Base-by-base conservation (phyloP, 2,113 vertebrate genomes). In the Pseudorasbora parva region DNA sequence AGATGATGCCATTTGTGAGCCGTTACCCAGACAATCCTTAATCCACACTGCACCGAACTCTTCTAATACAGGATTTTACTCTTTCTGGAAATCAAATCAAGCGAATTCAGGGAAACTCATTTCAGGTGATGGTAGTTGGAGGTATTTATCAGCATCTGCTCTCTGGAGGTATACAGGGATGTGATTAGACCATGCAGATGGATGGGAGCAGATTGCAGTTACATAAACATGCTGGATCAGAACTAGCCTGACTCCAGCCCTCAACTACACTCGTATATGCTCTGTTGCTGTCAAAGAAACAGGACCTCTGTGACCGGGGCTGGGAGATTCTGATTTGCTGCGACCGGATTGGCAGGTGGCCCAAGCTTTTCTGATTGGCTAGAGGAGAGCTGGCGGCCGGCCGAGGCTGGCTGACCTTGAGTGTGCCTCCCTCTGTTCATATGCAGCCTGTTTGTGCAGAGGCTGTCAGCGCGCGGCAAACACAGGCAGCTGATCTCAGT, bases 271-370 rank as follows among this genome's bases (percentile, higher is more conserved):
- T 30, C 84, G 54, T 86, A 6, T 47, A 56, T 85, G 83, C 87
- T 6, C 88, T 85, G 19, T 84, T 88, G 84, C 87, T 85, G 8
- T 86, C 83, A 51, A 85, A 89, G 11, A 87, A 86, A 57, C 87
- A 88, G 78, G 84, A 41, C 76, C 83, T n/a, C 84, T 91, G 64
- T 82, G 87, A 23, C 68, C 74, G 27, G 86, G 85, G 15, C 84
- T 23, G 85, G n/a, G 85, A 27, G 84, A 88, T n/a, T 86, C 11
- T 60, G 64, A 57, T 68, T 86, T 81, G 81, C 77, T 17, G 6
- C 1, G 19, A 2, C 2, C 4, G 1, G 11, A 27, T 37, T 68
- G 43, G 17, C 49, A 21, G 75, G 33, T 51, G 19, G 51, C 85
- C 89, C 41, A 80, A 10, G 85, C 17, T 87, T 83, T 15, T 87